phyloP scores from a whole-genome alignment of 2,888 invertebrate species.

The Cepaea hortensis region DNA sequence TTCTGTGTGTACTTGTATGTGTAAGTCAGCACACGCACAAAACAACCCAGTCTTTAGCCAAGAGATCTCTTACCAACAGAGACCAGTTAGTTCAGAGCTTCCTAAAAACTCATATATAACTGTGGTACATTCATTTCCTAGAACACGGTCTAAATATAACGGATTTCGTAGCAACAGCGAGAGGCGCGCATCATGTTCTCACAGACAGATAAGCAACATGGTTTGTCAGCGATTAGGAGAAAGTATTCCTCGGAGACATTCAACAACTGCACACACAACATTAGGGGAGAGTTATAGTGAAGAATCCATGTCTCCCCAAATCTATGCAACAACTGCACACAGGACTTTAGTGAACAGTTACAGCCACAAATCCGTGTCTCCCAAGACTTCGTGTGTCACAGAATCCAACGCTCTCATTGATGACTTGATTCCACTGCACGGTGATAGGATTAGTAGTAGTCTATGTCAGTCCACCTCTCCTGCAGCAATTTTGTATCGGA shows the following conservation, averaged over 20 bases:
- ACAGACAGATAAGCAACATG: slow-evolving; percentile 31
- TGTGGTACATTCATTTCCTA: slow-evolving; percentile 73
- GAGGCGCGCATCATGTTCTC: slow-evolving; percentile 36
- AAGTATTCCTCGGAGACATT: slow-evolving; percentile 14
- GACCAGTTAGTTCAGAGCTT: slow-evolving; percentile 60
- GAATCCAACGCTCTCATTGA: slow-evolving; percentile 44
- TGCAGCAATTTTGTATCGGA: too few species aligned
- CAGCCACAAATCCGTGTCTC: slow-evolving; percentile 52
- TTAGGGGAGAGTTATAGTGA: slow-evolving; percentile 21
- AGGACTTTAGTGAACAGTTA: slow-evolving; percentile 22
- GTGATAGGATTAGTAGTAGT: too few species aligned
- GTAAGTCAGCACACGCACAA: slow-evolving; percentile 55
- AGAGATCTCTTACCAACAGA: slow-evolving; percentile 67
- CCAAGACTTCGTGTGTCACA: slow-evolving; percentile 61
- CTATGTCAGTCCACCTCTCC: too few species aligned
- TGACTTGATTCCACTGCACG: too few species aligned
- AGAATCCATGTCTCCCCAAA: slow-evolving; percentile 56
- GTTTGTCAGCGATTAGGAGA: slow-evolving; percentile 31
- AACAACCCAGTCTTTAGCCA: slow-evolving; percentile 69
- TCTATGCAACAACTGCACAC: slow-evolving; percentile 22
- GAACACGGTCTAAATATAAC: slow-evolving; percentile 75
- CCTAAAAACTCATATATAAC: slow-evolving; percentile 52
- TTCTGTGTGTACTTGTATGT: slow-evolving; percentile 56
- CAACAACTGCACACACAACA: slow-evolving; percentile 24
- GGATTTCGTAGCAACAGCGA: slow-evolving; percentile 64